phyloP scores from a whole-genome alignment of 2,888 invertebrate genomes.

The Drosophila sordidula region DNA sequence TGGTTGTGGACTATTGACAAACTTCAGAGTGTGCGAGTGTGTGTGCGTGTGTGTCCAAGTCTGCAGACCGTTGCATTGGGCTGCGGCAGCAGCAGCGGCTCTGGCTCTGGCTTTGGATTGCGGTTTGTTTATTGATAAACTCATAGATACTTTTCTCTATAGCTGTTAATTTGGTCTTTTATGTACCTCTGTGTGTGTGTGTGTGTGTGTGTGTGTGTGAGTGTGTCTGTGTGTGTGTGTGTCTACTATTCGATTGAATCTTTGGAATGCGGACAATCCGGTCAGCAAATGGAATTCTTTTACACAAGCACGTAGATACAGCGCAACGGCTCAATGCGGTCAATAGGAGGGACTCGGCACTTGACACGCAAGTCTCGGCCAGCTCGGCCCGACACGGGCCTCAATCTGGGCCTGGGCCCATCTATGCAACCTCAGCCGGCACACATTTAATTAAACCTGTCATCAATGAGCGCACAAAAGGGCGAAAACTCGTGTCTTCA shows the following conservation, averaged over 20 bases:
- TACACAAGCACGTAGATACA: conserved; percentile 59
- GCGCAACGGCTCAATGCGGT: conserved; percentile 67
- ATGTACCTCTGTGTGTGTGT: conserved; percentile 48
- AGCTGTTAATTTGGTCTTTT: conserved; percentile 81
- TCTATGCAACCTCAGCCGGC: conserved; percentile 15
- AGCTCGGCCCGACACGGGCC: conserved; percentile 10
- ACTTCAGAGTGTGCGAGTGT: conserved; percentile 16
- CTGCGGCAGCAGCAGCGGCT: conserved; percentile 27
- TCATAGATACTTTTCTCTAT: conserved; percentile 69
- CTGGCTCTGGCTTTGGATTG: conserved; percentile 55
- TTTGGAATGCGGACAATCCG: conserved; percentile 83
- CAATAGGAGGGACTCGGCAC: conserved; percentile 65
- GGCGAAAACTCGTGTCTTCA: conserved; percentile 14
- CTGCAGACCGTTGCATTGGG: conserved; percentile 55
- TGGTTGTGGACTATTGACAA: conserved; percentile 60
- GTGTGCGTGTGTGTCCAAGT: conserved; percentile 34
- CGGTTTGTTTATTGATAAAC: conserved; percentile 78
- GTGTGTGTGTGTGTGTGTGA: conserved; percentile 24
- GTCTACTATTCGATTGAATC: conserved; percentile 74
- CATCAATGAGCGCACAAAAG: conserved; percentile 40
- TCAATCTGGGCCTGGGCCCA: neutral
- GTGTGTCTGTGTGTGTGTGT: conserved; percentile 31
- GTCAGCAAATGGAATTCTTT: conserved; percentile 82
- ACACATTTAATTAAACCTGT: conserved; percentile 46
- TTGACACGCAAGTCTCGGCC: conserved; percentile 52